Percentiles rank a stretch among this genome's conserved stretches.
Conservation (phyloP, 2,888 invertebrate genomes). For the Ormyrus nitidulus region DNA sequence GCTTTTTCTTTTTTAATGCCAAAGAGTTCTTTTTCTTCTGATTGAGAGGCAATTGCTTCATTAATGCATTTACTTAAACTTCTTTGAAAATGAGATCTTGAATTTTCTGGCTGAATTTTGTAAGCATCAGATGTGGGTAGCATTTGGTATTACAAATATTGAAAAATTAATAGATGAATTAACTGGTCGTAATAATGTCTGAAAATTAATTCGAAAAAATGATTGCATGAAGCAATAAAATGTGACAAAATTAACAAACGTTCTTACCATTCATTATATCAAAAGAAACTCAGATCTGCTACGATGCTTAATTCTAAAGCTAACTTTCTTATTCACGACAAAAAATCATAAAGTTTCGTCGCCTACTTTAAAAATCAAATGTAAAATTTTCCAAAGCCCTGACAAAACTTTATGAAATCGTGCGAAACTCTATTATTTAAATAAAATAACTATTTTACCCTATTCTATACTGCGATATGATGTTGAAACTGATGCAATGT, state of each 20-base stretch:
- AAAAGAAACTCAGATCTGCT: not conserved
- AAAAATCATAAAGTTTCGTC: constrained; percentile 26
- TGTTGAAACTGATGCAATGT: constrained; percentile 73
- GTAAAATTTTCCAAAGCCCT: constrained; percentile 9
- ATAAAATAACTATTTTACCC: constrained; percentile 31
- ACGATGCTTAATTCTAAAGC: constrained; percentile 7
- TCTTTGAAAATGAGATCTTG: not conserved
- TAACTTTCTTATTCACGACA: constrained; percentile 18
- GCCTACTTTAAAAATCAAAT: not conserved
- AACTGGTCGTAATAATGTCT: too few relatives aligned
- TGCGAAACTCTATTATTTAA: constrained; percentile 3
- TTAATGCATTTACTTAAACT: constrained; percentile 1
- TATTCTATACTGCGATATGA: constrained; percentile 54
- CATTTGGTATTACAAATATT: not conserved
- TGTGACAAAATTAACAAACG: too few relatives aligned
- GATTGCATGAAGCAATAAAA: too few relatives aligned
- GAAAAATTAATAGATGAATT: too few relatives aligned
- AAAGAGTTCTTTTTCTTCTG: not conserved
- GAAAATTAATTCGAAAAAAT: too few relatives aligned
- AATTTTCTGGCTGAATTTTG: not conserved
- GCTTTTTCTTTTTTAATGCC: constrained; percentile 22
- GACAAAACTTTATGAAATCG: constrained; percentile 3
- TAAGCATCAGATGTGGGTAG: not conserved
- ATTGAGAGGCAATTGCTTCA: constrained; percentile 25
- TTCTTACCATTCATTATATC: not conserved